Percentiles rank a stretch among this genome's conserved stretches.
Evolutionary conservation across 2,888 invertebrate genomes (phyloP).

Genomic region (Pogonocherus hispidulus): DNA sequence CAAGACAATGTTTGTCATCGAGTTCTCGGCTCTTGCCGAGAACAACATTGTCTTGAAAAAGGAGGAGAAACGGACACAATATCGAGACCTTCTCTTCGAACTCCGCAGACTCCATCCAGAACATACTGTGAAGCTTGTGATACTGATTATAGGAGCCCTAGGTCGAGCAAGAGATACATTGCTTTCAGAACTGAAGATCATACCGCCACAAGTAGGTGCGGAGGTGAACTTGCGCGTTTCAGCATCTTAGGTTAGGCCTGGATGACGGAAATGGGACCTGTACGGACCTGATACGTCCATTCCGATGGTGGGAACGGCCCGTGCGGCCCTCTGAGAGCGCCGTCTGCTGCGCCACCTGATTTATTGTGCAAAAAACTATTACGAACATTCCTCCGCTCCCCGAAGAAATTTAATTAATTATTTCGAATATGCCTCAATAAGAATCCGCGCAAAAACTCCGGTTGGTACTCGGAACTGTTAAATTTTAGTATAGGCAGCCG

Average conservation of each 20-base stretch:
- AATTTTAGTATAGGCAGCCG: constrained; percentile 62
- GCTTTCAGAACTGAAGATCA: no score
- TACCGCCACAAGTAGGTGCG: no score
- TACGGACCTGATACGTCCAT: constrained; percentile 52
- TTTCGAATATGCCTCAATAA: constrained; percentile 68
- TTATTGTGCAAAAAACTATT: constrained; percentile 66
- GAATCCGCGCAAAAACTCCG: constrained; percentile 66
- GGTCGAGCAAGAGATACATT: no score
- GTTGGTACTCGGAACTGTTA: constrained; percentile 68
- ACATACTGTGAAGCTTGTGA: no score
- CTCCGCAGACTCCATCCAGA: no score
- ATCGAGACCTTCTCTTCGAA: no score
- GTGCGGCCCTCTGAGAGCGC: constrained; percentile 63
- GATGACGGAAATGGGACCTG: not conserved
- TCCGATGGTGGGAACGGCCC: constrained; percentile 61
- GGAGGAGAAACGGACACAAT: no score
- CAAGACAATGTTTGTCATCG: no score
- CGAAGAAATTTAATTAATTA: constrained; percentile 70
- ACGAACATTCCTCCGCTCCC: constrained; percentile 66
- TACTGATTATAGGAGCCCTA: no score
- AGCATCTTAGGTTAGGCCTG: not conserved
- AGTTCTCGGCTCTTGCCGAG: no score
- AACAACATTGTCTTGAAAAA: no score
- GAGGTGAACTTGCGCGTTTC: not conserved
- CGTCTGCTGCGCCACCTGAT: constrained; percentile 66